Evolutionary conservation across 2,888 invertebrate genomes (phyloP).

Genomic region (Resseliella maxima): DNA sequence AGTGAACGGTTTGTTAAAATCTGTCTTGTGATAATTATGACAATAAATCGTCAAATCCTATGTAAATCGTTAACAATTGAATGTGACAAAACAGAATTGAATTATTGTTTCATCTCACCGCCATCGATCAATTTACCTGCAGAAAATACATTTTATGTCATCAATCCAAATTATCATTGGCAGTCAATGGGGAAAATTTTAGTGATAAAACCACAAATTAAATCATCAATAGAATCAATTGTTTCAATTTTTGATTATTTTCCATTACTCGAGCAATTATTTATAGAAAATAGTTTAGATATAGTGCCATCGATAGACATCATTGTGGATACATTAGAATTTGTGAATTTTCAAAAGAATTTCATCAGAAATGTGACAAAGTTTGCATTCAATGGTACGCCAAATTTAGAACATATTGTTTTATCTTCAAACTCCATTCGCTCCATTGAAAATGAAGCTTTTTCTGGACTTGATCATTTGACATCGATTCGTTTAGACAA

Average conservation of each 20-base stretch:
- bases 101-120: neutral
- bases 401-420: neutral
- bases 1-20: no score
- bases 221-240: neutral
- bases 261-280: neutral
- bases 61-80: neutral
- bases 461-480: neutral
- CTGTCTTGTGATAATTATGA: no score
- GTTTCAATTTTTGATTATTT: conserved; percentile 24
- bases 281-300: neutral
- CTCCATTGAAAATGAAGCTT: neutral
- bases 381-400: neutral
- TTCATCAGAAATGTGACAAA: neutral
- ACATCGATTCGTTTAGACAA: neutral
- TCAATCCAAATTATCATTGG: neutral
- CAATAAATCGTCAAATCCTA: neutral
- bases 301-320: neutral
- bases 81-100: neutral
- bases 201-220: neutral
- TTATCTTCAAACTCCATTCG: neutral
- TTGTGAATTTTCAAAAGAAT: neutral
- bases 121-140: neutral
- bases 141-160: neutral
- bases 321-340: neutral
- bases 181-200: neutral